phyloP scores from a whole-genome alignment of 2,888 invertebrate species.

The Hypomecis punctinalis region DNA sequence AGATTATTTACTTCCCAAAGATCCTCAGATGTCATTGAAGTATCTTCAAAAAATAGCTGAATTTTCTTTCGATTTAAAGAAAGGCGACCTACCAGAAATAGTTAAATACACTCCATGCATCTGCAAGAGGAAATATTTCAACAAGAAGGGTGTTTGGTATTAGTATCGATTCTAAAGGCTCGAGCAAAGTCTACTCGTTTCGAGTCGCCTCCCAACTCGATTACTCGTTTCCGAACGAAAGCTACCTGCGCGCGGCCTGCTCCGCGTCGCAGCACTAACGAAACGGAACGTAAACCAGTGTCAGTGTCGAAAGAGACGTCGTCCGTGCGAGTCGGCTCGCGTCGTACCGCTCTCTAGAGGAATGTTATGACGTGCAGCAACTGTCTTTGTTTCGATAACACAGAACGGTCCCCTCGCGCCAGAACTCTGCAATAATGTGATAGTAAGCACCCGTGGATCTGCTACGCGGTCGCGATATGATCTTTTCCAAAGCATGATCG shows the following conservation, averaged over 20 bases:
- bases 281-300: slow-evolving; percentile 40
- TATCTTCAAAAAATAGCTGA: slow-evolving; percentile 70
- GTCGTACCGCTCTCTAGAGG: slow-evolving; percentile 60
- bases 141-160: slow-evolving; percentile 52
- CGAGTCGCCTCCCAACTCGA: slow-evolving; percentile 22
- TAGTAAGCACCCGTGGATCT: slow-evolving; percentile 58
- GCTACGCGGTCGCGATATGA: slow-evolving; percentile 68
- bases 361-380: slow-evolving; percentile 84
- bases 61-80: slow-evolving; percentile 54
- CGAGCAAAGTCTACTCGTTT: neutral
- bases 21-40: slow-evolving; percentile 64
- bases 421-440: slow-evolving; percentile 72
- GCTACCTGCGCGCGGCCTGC: slow-evolving; percentile 38
- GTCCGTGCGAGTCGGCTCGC: slow-evolving; percentile 51
- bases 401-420: slow-evolving; percentile 62
- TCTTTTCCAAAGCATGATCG: slow-evolving; percentile 80
- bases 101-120: slow-evolving; percentile 55
- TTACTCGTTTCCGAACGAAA: slow-evolving; percentile 42
- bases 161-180: slow-evolving; percentile 28
- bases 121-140: slow-evolving; percentile 54
- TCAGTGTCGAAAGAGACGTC: slow-evolving; percentile 64
- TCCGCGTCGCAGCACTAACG: slow-evolving; percentile 40
- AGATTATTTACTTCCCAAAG: slow-evolving; percentile 66
- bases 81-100: slow-evolving; percentile 60
- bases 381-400: slow-evolving; percentile 80